Conservation (phyloP, 2,797 vertebrate species). For the Lates japonicus region DNA sequence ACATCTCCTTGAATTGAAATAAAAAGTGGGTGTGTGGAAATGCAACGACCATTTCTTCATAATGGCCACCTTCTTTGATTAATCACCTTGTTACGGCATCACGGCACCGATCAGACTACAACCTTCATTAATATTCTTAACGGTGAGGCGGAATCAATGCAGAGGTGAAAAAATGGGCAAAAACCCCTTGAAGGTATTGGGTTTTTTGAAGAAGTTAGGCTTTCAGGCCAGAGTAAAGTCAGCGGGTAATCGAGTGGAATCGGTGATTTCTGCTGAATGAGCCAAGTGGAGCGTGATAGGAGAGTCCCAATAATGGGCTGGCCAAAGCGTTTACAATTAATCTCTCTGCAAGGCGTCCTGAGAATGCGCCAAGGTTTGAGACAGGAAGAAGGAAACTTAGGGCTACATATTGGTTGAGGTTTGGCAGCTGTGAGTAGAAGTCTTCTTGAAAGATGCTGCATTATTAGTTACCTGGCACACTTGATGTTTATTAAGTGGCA, state of each 20-base stretch:
- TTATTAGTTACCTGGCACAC: background rate
- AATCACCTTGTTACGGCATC: constrained; percentile 52
- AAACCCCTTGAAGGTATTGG: constrained; percentile 56
- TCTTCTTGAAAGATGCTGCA: background rate
- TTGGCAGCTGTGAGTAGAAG: constrained; percentile 14
- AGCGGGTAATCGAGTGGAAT: constrained; percentile 76
- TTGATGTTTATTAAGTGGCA: constrained; percentile 1
- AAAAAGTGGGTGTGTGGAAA: constrained; percentile 24
- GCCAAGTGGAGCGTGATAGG: constrained; percentile 56
- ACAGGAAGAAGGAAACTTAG: constrained; percentile 11
- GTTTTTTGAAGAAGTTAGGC: constrained; percentile 37
- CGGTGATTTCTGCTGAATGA: constrained; percentile 74
- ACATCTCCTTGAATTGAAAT: background rate
- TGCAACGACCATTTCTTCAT: constrained; percentile 20
- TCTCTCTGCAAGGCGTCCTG: constrained; percentile 46
- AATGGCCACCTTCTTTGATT: constrained; percentile 48
- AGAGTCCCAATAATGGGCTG: constrained; percentile 49
- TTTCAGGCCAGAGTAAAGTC: constrained; percentile 42
- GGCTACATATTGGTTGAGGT: constrained; percentile 6
- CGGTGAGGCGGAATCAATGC: constrained; percentile 61
- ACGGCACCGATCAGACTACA: constrained; percentile 27
- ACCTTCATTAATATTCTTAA: constrained; percentile 66
- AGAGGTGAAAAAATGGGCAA: constrained; percentile 25
- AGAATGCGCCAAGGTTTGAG: constrained; percentile 29
- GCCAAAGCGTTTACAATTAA: constrained; percentile 70